Percentiles rank a stretch among this genome's conserved stretches.
Conservation (phyloP, 2,888 invertebrate genomes). For the Andrena chrysosceles region DNA sequence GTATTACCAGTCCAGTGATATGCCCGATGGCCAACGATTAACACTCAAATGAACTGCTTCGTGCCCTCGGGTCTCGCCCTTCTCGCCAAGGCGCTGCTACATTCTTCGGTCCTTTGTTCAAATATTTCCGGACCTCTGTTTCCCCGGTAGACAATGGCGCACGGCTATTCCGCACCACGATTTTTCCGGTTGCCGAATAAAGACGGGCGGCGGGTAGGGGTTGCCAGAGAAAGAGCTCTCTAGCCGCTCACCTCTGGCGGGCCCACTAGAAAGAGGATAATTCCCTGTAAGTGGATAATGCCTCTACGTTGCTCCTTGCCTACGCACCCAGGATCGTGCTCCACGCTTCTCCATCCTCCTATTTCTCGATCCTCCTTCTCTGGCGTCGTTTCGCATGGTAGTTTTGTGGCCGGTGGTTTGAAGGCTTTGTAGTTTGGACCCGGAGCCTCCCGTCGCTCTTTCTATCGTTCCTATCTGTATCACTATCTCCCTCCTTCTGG, state of each 20-base stretch:
- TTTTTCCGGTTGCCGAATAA: conserved; percentile 72
- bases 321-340: conserved; percentile 74
- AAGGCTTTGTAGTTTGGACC: conserved; percentile 69
- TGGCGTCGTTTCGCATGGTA: conserved; percentile 65
- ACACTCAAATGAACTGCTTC: conserved; percentile 71
- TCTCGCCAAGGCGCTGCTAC: conserved; percentile 24
- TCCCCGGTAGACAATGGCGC: conserved; percentile 70
- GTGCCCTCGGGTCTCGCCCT: conserved; percentile 13
- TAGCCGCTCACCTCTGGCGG: conserved; percentile 52
- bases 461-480: conserved; percentile 48
- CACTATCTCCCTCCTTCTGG: conserved; percentile 56
- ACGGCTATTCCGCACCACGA: conserved; percentile 68
- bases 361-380: conserved; percentile 53
- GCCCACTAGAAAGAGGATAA: conserved; percentile 76
- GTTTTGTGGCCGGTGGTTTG: conserved; percentile 63
- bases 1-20: conserved; percentile 66
- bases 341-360: conserved; percentile 44
- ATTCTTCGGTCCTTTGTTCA: conserved; percentile 61
- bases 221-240: conserved; percentile 34
- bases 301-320: conserved; percentile 78
- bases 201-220: conserved; percentile 38
- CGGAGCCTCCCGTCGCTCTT: conserved; percentile 44
- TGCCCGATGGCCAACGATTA: conserved; percentile 71
- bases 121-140: conserved; percentile 62
- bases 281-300: conserved; percentile 83